phyloP scores from a whole-genome alignment of 2,797 vertebrate genomes.

The Distichodus sexfasciatus region DNA sequence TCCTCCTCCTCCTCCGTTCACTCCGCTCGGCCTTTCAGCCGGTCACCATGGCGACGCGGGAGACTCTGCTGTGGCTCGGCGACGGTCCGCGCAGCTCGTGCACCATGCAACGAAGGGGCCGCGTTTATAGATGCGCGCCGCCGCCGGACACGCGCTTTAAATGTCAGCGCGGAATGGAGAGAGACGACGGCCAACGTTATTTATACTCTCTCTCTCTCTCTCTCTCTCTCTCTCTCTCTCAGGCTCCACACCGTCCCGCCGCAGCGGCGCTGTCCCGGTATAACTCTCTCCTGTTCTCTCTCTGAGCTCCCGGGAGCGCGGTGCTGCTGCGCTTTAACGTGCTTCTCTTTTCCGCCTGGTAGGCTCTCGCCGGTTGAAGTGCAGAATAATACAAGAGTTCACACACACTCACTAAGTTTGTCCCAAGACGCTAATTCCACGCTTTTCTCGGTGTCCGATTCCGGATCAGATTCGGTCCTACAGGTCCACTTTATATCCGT shows the following conservation, averaged over 20 bases:
- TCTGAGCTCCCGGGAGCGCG: slow-evolving; percentile 25
- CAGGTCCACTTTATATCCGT: too few relatives aligned
- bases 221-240: background rate
- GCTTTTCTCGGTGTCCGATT: too few relatives aligned
- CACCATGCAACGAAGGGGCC: background rate
- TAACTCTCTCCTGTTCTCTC: slow-evolving; percentile 23
- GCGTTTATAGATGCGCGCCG: background rate
- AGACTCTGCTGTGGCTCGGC: slow-evolving; percentile 78
- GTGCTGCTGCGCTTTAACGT: slow-evolving; percentile 60
- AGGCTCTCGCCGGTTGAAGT: too few relatives aligned
- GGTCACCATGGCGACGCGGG: slow-evolving; percentile 89
- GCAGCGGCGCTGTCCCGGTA: too few relatives aligned
- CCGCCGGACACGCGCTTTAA: slow-evolving; percentile 14
- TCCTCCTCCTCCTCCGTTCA: slow-evolving; percentile 55
- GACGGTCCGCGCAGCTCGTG: slow-evolving; percentile 56
- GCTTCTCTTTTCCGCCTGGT: too few relatives aligned
- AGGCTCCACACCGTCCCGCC: background rate
- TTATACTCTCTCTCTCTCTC: background rate
- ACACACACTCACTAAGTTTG: too few relatives aligned
- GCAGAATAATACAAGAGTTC: too few relatives aligned
- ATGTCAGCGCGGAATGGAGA: slow-evolving; percentile 10
- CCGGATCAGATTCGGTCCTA: too few relatives aligned
- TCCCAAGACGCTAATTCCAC: too few relatives aligned
- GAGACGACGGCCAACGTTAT: background rate
- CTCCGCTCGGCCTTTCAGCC: slow-evolving; percentile 69